Conservation (phyloP, 2,113 vertebrate genomes). For the Cathartes aura region DNA sequence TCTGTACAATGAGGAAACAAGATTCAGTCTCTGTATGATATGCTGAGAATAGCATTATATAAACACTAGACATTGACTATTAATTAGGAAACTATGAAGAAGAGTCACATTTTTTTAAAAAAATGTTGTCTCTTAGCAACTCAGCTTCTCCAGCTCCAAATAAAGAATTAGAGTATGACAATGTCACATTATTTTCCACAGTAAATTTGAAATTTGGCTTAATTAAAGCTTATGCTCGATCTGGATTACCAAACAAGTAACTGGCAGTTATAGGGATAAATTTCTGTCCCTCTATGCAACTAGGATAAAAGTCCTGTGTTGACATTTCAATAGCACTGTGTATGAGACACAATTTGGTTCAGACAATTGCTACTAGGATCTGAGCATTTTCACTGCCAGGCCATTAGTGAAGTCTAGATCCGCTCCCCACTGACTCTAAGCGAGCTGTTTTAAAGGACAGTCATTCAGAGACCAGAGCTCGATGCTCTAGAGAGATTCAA, state of each 20-base stretch:
- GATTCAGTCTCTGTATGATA: not conserved
- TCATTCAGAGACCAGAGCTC: not conserved
- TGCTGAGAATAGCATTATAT: not conserved
- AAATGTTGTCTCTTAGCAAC: conserved; percentile 33
- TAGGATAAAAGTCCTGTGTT: not conserved
- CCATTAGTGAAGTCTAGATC: not conserved
- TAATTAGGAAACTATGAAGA: not conserved
- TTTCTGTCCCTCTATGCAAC: not conserved
- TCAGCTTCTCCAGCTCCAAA: not conserved
- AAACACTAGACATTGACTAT: not conserved
- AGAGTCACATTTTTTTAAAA: not conserved
- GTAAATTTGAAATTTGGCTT: conserved; percentile 11
- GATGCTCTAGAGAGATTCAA: not conserved
- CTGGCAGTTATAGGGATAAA: not conserved
- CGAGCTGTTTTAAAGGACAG: not conserved
- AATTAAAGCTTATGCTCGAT: not conserved
- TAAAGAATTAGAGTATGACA: not conserved
- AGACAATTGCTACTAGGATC: not conserved
- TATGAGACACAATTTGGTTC: not conserved
- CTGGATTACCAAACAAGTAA: not conserved
- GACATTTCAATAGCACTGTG: not conserved
- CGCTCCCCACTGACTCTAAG: not conserved
- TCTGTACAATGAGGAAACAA: not conserved
- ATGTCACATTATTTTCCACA: not conserved
- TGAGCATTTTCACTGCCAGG: not conserved